Conservation (phyloP, 2,888 invertebrate genomes). For the Galerucella pusilla region DNA sequence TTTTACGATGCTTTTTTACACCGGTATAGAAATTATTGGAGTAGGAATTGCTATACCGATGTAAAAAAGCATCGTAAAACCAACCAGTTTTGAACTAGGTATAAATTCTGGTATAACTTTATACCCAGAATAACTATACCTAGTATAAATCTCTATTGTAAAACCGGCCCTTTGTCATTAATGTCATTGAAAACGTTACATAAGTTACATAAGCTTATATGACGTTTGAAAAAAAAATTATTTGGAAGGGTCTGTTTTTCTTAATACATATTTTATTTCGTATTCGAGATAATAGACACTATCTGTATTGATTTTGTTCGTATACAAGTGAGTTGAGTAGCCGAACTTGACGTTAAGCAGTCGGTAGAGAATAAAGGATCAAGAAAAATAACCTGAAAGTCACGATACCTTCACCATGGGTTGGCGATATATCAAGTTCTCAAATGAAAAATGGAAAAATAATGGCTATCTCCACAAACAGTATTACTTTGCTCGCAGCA, state of each 20-base stretch:
- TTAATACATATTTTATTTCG: not conserved
- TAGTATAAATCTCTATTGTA: no score
- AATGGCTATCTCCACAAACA: not conserved
- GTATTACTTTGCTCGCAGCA: not conserved
- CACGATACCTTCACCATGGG: not conserved
- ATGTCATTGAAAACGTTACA: no score
- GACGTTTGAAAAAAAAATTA: no score
- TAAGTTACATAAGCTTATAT: no score
- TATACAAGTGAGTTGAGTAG: slow-evolving; percentile 10
- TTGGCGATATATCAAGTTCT: slow-evolving; percentile 7
- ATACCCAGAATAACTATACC: no score
- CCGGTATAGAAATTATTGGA: no score
- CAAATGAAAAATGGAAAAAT: slow-evolving; percentile 3
- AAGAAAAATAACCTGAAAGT: slow-evolving; percentile 11
- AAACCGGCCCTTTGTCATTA: no score
- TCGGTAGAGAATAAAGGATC: slow-evolving; percentile 8
- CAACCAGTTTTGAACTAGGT: no score
- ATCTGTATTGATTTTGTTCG: not conserved
- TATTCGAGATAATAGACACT: not conserved
- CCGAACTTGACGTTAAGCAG: slow-evolving; percentile 10
- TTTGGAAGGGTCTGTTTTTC: not conserved
- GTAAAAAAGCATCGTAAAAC: no score
- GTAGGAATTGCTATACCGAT: no score
- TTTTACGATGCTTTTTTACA: no score
- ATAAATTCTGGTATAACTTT: no score